phyloP scores from a whole-genome alignment of 2,797 vertebrate genomes.

The Girardinus metallicus region DNA sequence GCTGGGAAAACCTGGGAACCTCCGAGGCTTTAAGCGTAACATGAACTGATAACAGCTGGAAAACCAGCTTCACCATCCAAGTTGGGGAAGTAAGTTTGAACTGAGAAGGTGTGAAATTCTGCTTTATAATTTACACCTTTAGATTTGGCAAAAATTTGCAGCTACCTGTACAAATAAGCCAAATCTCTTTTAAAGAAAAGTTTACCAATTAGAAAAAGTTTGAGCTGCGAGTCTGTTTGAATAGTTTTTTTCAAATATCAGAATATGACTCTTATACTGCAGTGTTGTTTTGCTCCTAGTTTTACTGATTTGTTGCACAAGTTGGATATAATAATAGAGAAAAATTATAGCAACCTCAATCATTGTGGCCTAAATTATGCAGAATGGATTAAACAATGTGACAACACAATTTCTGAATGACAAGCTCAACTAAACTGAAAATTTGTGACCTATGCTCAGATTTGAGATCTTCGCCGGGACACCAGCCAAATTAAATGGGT shows the following conservation, averaged over 20 bases:
- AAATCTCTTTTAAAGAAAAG: neutral
- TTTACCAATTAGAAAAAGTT: neutral
- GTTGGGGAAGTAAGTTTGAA: neutral
- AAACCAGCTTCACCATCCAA: neutral
- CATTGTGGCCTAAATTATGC: neutral
- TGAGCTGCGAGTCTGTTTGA: neutral
- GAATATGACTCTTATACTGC: neutral
- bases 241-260: neutral
- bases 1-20: neutral
- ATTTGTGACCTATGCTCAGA: neutral
- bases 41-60: neutral
- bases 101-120: neutral
- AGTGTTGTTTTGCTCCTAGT: neutral
- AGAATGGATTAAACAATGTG: neutral
- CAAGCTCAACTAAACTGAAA: neutral
- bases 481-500: neutral
- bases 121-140: neutral
- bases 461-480: neutral
- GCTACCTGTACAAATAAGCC: neutral
- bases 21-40: neutral
- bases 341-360: neutral
- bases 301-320: neutral
- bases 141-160: neutral
- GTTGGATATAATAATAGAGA: neutral
- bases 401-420: neutral